These are phyloP conservation scores for Temnothorax curvispinosus DNA, from an alignment of 1,140 invertebrate genomes.

Conservation along the genomic window DNA sequence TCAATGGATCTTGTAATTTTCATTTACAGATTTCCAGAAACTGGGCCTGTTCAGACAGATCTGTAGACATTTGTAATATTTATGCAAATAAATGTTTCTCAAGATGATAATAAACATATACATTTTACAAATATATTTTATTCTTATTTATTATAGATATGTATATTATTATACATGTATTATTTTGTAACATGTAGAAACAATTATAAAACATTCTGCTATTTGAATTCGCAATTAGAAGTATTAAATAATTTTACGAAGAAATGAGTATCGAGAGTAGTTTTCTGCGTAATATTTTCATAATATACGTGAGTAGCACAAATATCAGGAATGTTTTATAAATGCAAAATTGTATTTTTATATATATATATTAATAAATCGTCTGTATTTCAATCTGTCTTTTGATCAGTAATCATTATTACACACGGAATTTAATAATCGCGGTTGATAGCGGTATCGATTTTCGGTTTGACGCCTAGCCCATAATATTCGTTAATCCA, in stretches of 20 bases:
- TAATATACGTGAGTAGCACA: background rate
- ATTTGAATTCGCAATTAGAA: background rate
- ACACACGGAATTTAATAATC: background rate
- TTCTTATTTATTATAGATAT: background rate
- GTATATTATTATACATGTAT: background rate
- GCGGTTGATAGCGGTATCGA: background rate
- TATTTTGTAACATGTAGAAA: background rate
- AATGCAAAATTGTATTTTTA: background rate
- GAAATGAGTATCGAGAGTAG: background rate
- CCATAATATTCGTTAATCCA: conserved; percentile 57
- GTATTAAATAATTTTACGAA: background rate
- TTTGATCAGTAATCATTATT: background rate
- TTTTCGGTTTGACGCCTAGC: conserved; percentile 40
- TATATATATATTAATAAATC: background rate
- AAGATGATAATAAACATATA: background rate
- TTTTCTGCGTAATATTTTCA: background rate
- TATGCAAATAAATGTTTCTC: background rate
- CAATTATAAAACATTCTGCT: background rate
- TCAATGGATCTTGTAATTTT: conserved; percentile 6
- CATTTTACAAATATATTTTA: conserved; percentile 8
- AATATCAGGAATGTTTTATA: background rate
- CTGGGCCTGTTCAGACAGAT: conserved; percentile 79
- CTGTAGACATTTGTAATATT: background rate
- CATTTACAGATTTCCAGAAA: conserved; percentile 83
- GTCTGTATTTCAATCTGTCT: background rate